Conservation (phyloP, 2,113 vertebrate genomes). For the Oncorhynchus kisutch region DNA sequence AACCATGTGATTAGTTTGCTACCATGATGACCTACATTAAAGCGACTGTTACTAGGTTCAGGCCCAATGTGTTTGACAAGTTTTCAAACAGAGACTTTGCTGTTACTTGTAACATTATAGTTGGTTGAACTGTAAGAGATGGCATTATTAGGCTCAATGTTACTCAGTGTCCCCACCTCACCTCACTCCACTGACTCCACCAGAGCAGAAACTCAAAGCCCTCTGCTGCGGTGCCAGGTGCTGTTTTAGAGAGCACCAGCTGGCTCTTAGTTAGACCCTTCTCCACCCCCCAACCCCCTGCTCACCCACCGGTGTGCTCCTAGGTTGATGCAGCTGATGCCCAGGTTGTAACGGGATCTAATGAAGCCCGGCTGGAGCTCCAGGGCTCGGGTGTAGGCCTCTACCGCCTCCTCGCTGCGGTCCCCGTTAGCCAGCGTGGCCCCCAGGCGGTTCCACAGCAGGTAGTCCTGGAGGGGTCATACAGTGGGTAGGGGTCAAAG, state of each 20-base stretch:
- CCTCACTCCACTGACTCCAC: not conserved
- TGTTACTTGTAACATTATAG: no score
- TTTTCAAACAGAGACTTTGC: no score
- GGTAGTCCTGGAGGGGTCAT: constrained; percentile 82
- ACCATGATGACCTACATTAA: no score
- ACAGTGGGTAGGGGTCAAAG: not conserved
- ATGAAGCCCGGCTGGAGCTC: constrained; percentile 98
- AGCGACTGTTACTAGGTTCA: no score
- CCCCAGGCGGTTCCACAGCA: constrained; percentile 96
- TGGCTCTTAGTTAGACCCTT: not conserved
- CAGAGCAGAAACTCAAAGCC: not conserved
- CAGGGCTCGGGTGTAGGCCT: constrained; percentile 89
- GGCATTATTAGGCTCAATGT: no score
- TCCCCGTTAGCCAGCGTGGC: constrained; percentile 95
- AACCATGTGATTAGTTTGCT: not conserved
- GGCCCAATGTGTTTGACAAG: no score
- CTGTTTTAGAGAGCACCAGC: not conserved
- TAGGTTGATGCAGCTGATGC: constrained; percentile 98
- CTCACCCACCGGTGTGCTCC: constrained; percentile 90
- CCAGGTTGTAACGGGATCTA: constrained; percentile 94
- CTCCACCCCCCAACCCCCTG: not conserved
- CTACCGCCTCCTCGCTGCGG: constrained; percentile 93
- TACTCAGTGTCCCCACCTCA: not conserved
- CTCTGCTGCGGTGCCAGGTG: not conserved
- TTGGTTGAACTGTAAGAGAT: no score